Evolutionary conservation across 2,113 vertebrate species (phyloP), one percentile per base, ranked within the genome.

Genomic region (Morone chrysops): DNA sequence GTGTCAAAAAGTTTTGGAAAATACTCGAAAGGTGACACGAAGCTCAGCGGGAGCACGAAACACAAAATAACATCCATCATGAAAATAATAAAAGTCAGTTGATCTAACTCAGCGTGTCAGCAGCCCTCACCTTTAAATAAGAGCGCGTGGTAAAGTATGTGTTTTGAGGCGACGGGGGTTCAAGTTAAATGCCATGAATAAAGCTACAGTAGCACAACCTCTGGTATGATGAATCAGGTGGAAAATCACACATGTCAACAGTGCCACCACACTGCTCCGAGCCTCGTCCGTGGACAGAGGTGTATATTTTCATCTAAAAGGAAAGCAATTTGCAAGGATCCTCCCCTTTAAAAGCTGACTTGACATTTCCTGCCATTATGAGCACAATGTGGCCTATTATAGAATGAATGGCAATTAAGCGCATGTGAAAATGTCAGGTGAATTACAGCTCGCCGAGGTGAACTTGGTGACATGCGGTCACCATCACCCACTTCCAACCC

Each of bases 361-460:
- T 95, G 95, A 95, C 94, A 95, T 95, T 95, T 95, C 86, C 88
- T 87, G 85, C 93, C 90, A 92, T 93, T 94, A 94, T 76, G 86
- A 86, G 81, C 86, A 93, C 91, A 90, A 86, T 92, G 92, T 60
- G 80, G 82, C 88, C 90, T 84, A 93, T 95, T 94, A 94, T 90
- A 75, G 74, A 92, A 93, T 90, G 90, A 93, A 85, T 82, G 85
- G 88, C 87, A 94, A 95, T 95, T 93, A 95, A 92, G 86, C 51
- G 38, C 87, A 87, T 84, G 86, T 77, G 91, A 89, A 94, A 95
- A 95, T 95, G 94, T 93, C 92, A 94, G 82, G 79, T 78, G 89
- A 92, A 91, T 94, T 91, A 85, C 78, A 85, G 90, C 90, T 87
- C 65, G 2, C 76, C 22, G 65, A 86, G 70, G 83, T 81, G 86